Conservation (phyloP, 2,888 invertebrate species). For the Encarsia formosa region DNA sequence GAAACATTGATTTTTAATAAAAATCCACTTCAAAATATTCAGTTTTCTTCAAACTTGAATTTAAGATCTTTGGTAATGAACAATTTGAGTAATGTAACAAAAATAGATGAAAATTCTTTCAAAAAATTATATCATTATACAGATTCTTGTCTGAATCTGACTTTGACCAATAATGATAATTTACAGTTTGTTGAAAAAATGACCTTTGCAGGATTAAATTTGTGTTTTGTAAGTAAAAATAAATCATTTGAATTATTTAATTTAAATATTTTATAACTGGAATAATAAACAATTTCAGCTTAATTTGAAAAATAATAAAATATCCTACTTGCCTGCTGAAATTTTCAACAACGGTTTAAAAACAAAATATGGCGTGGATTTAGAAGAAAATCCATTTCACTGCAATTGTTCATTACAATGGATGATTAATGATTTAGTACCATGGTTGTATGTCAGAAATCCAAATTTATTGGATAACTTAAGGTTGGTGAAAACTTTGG, state of each 20-base stretch:
- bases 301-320: slow-evolving; percentile 57
- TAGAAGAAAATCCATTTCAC: slow-evolving; percentile 62
- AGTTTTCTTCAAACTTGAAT: slow-evolving; percentile 53
- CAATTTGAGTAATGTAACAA: slow-evolving; percentile 31
- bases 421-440: slow-evolving; percentile 56
- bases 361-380: slow-evolving; percentile 52
- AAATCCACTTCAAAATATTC: slow-evolving; percentile 54
- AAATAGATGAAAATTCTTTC: slow-evolving; percentile 51
- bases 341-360: slow-evolving; percentile 43
- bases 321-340: slow-evolving; percentile 49
- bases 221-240: slow-evolving; percentile 55
- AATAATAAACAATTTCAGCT: slow-evolving; percentile 50
- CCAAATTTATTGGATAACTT: slow-evolving; percentile 54
- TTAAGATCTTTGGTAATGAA: slow-evolving; percentile 52
- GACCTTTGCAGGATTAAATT: slow-evolving; percentile 48
- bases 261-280: slow-evolving; percentile 9
- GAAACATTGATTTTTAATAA: slow-evolving; percentile 55
- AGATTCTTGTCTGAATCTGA: slow-evolving; percentile 53
- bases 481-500: slow-evolving; percentile 45
- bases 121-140: slow-evolving; percentile 47
- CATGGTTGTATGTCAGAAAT: slow-evolving; percentile 52
- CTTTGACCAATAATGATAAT: slow-evolving; percentile 52
- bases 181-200: slow-evolving; percentile 48
- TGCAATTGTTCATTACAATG: slow-evolving; percentile 62
- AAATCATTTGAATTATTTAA: slow-evolving; percentile 2